phyloP scores from a whole-genome alignment of 2,888 invertebrate genomes.

The Ochropacha duplaris region DNA sequence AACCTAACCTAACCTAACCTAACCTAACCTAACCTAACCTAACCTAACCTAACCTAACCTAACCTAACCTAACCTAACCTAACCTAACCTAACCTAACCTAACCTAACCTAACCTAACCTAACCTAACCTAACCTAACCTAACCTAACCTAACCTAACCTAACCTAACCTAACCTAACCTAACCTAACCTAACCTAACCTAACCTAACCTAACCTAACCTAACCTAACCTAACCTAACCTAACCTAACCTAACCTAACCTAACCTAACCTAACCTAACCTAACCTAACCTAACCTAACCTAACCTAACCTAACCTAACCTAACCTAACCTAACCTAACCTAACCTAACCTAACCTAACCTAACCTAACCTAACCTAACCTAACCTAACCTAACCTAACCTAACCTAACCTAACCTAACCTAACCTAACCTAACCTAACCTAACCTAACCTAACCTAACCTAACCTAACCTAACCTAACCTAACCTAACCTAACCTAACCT shows the following conservation, averaged over 20 bases:
- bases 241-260: conserved; percentile 34
- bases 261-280: conserved; percentile 24
- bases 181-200: conserved; percentile 33
- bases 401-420: conserved; percentile 12
- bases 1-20: conserved; percentile 19
- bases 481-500: conserved; percentile 11
- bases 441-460: conserved; percentile 12
- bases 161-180: conserved; percentile 25
- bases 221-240: conserved; percentile 33
- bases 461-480: conserved; percentile 10
- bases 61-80: conserved; percentile 14
- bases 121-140: conserved; percentile 19
- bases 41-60: conserved; percentile 18
- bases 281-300: conserved; percentile 23
- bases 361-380: conserved; percentile 23
- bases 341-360: conserved; percentile 23
- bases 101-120: conserved; percentile 28
- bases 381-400: conserved; percentile 16
- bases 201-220: conserved; percentile 33
- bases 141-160: conserved; percentile 25
- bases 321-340: conserved; percentile 24
- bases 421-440: conserved; percentile 12
- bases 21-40: conserved; percentile 19
- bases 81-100: conserved; percentile 15
- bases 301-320: conserved; percentile 26